Percentiles rank a stretch among this genome's conserved stretches.
phyloP scores from a whole-genome alignment of 2,113 vertebrate species.

The Glareola pratincola region DNA sequence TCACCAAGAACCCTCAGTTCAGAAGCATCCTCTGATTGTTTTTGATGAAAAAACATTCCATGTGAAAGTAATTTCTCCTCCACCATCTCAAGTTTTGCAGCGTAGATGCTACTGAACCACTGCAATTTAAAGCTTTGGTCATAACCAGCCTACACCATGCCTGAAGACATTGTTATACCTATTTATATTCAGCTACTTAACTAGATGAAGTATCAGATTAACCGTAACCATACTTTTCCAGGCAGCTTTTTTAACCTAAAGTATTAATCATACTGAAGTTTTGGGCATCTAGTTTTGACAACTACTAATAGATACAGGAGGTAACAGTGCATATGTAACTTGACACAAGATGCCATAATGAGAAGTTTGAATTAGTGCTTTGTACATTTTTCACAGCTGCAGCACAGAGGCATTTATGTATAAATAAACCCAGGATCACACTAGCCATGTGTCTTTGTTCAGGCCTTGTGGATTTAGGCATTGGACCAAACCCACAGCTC shows the following conservation, averaged over 20 bases:
- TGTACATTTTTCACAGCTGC: neutral
- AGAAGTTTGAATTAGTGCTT: constrained; percentile 34
- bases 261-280: neutral
- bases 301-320: neutral
- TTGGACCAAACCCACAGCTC: constrained; percentile 54
- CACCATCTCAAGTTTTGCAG: neutral
- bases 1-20: neutral
- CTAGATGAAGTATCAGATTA: neutral
- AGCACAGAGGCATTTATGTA: neutral
- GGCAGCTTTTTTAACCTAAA: neutral
- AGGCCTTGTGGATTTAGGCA: constrained; percentile 64
- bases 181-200: neutral
- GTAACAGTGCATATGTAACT: neutral
- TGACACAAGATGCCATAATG: neutral
- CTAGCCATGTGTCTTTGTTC: constrained; percentile 46
- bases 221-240: neutral
- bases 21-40: neutral
- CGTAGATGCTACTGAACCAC: neutral
- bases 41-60: neutral
- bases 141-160: neutral
- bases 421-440: constrained; percentile 20
- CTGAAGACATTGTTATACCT: neutral
- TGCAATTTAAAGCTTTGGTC: neutral
- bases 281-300: neutral
- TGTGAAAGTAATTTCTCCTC: neutral